Evolutionary conservation across 2,113 vertebrate genomes (phyloP), one percentile per base, ranked within the genome.

Genomic region (Kobus ellipsiprymnus): DNA sequence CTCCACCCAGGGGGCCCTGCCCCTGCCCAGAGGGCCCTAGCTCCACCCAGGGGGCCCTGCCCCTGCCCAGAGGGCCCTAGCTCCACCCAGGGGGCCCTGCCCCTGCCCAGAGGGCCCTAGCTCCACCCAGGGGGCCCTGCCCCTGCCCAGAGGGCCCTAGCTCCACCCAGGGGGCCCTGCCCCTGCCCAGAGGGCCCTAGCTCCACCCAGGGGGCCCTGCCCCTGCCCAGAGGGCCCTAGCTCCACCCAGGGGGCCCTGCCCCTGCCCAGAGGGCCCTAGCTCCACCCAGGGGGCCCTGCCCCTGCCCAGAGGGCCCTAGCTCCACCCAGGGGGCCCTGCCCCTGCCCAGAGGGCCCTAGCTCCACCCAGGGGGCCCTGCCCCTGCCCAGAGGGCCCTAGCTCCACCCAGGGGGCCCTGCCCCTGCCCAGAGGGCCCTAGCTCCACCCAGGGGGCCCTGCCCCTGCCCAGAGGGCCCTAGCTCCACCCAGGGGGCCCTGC

Each of bases 21-120:
- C 11, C 27, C 11, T 5, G 55, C 10, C 8, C 55, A 57, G 19
- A n/a, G n/a, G n/a, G n/a, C n/a, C n/a, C n/a, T n/a, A n/a, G n/a
- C n/a, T n/a, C n/a, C n/a, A n/a, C n/a, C n/a, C n/a, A n/a, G n/a
- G 6, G 23, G 57, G 9, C 23, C 1, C 8, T 57, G 8, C 1
- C 23, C 54, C n/a, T 5, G 1, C 36, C 36, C 67, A 71, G 50
- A 5, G 25, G 7, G 25, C 27, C 44, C 60, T 14, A 4, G 4
- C 2, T 36, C 33, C 0, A 1, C n/a, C 64, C 8, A 12, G 44
- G 10, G 25, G 6, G 36, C 40, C 50, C 54, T 10, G 40, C 40
- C 40, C 40, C n/a, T n/a, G n/a, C n/a, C n/a, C n/a, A 71, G 50
- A 5, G 25, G 7, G 25, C 27, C 44, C 60, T 14, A 4, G 4